phyloP scores from a whole-genome alignment of 2,113 vertebrate genomes.

The Myrmecobius fasciatus region DNA sequence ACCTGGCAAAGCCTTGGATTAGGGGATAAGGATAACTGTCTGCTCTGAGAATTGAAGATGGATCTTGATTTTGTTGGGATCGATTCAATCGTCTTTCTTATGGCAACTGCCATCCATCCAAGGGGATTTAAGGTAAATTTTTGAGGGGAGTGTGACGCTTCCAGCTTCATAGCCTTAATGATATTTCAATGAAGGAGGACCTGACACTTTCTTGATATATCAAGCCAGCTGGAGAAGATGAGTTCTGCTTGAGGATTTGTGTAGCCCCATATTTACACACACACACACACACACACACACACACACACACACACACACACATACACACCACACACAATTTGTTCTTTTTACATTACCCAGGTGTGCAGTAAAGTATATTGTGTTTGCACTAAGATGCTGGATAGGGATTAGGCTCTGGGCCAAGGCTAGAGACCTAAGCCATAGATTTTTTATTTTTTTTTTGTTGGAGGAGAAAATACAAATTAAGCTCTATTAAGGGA shows the following conservation, averaged over 20 bases:
- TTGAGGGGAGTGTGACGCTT: conserved; percentile 30
- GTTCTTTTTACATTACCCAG: neutral
- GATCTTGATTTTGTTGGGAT: conserved; percentile 28
- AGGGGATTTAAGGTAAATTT: conserved; percentile 29
- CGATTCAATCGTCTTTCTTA: neutral
- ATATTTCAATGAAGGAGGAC: neutral
- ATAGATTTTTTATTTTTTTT: neutral
- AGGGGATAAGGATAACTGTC: neutral
- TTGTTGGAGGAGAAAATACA: neutral
- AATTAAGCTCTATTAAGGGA: neutral
- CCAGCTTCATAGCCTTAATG: neutral
- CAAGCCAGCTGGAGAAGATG: neutral
- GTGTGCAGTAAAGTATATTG: conserved; percentile 11
- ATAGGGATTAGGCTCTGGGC: conserved; percentile 28
- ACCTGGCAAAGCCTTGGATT: conserved; percentile 71
- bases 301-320: neutral
- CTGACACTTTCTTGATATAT: neutral
- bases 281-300: neutral
- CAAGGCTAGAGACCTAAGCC: neutral
- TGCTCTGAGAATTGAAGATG: conserved; percentile 41
- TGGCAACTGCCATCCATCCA: conserved; percentile 61
- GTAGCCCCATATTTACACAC: neutral
- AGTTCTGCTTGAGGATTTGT: neutral
- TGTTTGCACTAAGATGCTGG: conserved; percentile 37
- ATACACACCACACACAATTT: neutral